Conservation (phyloP, 2,888 invertebrate species). For the Machimus atricapillus region DNA sequence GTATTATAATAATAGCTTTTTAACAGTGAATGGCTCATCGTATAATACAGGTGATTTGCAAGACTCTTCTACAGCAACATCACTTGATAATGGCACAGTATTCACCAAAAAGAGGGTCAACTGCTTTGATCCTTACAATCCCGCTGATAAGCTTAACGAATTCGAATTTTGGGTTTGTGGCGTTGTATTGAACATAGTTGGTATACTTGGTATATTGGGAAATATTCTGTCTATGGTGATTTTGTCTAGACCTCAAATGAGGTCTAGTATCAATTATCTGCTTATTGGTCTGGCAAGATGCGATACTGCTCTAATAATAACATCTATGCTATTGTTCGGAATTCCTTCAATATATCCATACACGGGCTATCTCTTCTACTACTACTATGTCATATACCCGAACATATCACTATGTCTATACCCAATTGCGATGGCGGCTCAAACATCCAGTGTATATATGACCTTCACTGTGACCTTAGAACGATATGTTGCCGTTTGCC, state of each 20-base stretch:
- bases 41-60: background rate
- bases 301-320: conserved; percentile 89
- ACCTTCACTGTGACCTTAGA: conserved; percentile 90
- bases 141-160: conserved; percentile 60
- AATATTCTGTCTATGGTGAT: conserved; percentile 92
- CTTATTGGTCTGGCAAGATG: conserved; percentile 92
- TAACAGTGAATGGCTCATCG: background rate
- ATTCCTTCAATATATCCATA: conserved; percentile 85
- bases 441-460: conserved; percentile 93
- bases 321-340: conserved; percentile 85
- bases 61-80: background rate
- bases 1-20: conserved; percentile 4
- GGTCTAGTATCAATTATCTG: conserved; percentile 93
- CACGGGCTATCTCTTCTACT: conserved; percentile 77
- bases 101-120: background rate
- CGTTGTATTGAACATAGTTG: conserved; percentile 79
- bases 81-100: background rate
- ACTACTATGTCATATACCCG: conserved; percentile 81
- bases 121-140: conserved; percentile 53
- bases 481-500: conserved; percentile 92
- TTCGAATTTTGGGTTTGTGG: conserved; percentile 85
- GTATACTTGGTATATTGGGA: conserved; percentile 84
- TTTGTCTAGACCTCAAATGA: conserved; percentile 91
- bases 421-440: conserved; percentile 85
- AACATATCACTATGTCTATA: conserved; percentile 81